Percentiles rank a stretch among this genome's conserved stretches.
phyloP scores from a whole-genome alignment of 2,113 vertebrate genomes.

The Gasterosteus nipponicus region DNA sequence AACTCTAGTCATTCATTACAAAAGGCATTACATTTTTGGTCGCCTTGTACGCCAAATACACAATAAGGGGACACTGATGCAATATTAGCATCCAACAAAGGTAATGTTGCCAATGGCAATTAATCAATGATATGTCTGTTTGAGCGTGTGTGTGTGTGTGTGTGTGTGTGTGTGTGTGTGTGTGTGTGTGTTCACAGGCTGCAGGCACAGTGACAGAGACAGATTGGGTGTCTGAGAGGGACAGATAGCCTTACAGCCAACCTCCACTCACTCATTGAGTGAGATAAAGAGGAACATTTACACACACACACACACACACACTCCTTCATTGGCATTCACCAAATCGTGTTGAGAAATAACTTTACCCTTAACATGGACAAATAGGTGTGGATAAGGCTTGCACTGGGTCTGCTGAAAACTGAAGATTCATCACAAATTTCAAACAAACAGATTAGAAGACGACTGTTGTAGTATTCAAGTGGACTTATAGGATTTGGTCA shows the following conservation, averaged over 20 bases:
- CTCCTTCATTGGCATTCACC: conserved; percentile 53
- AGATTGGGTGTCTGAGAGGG: conserved; percentile 76
- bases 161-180: conserved; percentile 6
- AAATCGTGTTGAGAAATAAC: conserved; percentile 61
- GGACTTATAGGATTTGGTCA: conserved; percentile 69
- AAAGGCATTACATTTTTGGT: not conserved
- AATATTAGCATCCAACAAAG: not conserved
- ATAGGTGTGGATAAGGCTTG: conserved; percentile 67
- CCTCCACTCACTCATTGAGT: conserved; percentile 71
- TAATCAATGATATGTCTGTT: not conserved
- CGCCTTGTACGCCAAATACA: not conserved
- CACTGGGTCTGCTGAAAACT: conserved; percentile 50
- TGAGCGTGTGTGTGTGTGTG: conserved; percentile 29
- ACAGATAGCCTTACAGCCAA: conserved; percentile 74
- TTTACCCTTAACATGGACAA: conserved; percentile 65
- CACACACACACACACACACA: conserved; percentile 35
- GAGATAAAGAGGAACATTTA: conserved; percentile 67
- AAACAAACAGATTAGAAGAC: conserved; percentile 76
- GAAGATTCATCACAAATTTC: conserved; percentile 72
- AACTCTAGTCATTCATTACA: not conserved
- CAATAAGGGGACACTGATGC: not conserved
- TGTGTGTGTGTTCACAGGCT: conserved; percentile 16
- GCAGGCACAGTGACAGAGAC: conserved; percentile 62
- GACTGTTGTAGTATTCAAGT: conserved; percentile 64
- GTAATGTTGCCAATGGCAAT: conserved; percentile 9